Conservation (phyloP, 2,888 invertebrate species). For the Cylindroiulus punctatus region DNA sequence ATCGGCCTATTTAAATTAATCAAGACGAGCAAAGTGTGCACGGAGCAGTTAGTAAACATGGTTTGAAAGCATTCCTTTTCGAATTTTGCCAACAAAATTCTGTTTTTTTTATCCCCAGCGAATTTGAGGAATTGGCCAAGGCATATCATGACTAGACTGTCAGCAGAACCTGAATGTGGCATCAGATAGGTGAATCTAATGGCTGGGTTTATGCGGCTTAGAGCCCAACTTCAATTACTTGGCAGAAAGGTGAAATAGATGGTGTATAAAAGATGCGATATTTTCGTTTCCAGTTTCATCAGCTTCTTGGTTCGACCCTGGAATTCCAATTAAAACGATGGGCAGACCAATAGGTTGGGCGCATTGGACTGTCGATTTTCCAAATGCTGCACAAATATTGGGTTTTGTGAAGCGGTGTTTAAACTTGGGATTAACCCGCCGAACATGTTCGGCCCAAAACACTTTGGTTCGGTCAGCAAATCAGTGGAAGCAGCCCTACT, state of each 20-base stretch:
- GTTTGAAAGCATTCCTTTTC: neutral
- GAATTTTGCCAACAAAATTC: too few species aligned
- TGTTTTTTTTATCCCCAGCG: too few species aligned
- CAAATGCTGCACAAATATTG: neutral
- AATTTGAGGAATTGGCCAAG: too few species aligned
- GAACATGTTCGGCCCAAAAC: neutral
- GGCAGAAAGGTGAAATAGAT: neutral
- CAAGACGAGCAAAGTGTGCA: neutral
- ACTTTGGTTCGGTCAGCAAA: neutral
- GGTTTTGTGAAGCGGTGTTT: neutral
- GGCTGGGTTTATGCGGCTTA: neutral
- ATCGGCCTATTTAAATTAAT: neutral
- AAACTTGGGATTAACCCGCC: neutral
- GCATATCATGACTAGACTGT: neutral
- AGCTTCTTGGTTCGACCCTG: neutral
- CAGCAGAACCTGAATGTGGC: neutral
- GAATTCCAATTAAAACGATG: neutral
- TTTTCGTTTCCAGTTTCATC: neutral
- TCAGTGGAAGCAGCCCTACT: too few species aligned
- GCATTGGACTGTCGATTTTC: neutral
- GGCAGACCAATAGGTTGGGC: neutral
- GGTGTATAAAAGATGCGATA: slow-evolving; percentile 1
- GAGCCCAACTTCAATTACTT: neutral
- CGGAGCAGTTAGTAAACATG: neutral
- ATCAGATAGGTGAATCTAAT: neutral